Percentiles rank a stretch among this genome's conserved stretches.
phyloP scores from a whole-genome alignment of 53 echinoderm and acorn worm species.

The Antedon mediterranea region DNA sequence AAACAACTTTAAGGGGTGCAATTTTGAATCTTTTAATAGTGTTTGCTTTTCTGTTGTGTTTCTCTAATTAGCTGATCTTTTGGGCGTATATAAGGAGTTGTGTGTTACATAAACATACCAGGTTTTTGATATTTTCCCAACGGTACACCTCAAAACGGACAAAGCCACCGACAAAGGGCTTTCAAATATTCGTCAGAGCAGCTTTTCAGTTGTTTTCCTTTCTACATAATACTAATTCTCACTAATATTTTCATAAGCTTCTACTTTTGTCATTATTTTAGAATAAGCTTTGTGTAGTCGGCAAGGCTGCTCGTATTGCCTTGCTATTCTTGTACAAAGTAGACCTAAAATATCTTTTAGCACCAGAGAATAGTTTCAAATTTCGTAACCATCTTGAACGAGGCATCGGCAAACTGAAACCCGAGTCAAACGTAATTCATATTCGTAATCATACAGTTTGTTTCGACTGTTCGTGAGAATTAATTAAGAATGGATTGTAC shows the following conservation, averaged over 20 bases:
- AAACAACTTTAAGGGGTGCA: neutral
- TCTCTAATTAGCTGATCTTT: neutral
- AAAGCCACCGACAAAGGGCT: neutral
- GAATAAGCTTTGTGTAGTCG: neutral
- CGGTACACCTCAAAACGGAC: neutral
- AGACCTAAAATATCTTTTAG: neutral
- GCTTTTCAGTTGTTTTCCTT: neutral
- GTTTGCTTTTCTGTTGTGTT: neutral
- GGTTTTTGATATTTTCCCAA: neutral
- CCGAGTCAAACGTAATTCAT: neutral
- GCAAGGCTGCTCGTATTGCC: neutral
- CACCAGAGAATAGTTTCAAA: neutral
- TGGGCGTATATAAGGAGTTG: neutral
- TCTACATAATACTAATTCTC: neutral
- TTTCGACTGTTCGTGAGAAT: neutral
- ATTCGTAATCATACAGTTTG: neutral
- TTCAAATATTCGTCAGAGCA: neutral
- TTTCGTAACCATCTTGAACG: neutral
- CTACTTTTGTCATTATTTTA: neutral
- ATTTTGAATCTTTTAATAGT: neutral
- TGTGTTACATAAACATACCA: neutral
- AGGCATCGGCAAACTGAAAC: neutral
- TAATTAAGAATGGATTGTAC: neutral
- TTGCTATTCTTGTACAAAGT: neutral
- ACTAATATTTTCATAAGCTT: neutral